Conservation (phyloP, 2,797 vertebrate genomes). For the Tolypeutes matacus region DNA sequence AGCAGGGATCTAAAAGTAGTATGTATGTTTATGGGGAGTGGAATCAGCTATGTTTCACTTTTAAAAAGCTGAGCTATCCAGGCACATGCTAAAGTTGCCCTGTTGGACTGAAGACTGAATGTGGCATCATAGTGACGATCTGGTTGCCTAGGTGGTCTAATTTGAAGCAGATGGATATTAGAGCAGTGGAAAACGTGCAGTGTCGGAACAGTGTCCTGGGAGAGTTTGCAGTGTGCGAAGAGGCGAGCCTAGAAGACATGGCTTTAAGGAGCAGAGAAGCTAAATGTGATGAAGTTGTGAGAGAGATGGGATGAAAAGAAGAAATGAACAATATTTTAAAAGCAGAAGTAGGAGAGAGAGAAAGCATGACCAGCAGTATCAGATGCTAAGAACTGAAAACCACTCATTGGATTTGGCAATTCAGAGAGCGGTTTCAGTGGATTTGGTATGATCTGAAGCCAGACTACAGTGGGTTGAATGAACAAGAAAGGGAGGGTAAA, state of each 20-base stretch:
- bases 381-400: not conserved
- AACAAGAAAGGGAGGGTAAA: not conserved
- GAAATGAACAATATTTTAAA: not conserved
- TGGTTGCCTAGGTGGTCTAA: not conserved
- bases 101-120: not conserved
- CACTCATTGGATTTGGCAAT: not conserved
- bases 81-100: not conserved
- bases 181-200: not conserved
- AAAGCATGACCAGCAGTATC: not conserved
- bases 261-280: not conserved
- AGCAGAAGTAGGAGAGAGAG: not conserved
- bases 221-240: not conserved
- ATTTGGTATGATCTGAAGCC: not conserved
- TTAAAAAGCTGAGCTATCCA: not conserved
- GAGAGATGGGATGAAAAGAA: not conserved
- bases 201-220: no score
- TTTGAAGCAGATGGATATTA: not conserved
- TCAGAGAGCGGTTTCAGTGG: not conserved
- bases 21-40: not conserved
- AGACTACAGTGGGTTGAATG: not conserved
- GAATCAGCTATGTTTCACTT: not conserved
- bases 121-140: not conserved
- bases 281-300: not conserved
- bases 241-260: not conserved
- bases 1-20: not conserved